These are phyloP conservation scores for Drosophila meridiana DNA, from an alignment of 2,888 invertebrate species.

Conservation along the genomic window DNA sequence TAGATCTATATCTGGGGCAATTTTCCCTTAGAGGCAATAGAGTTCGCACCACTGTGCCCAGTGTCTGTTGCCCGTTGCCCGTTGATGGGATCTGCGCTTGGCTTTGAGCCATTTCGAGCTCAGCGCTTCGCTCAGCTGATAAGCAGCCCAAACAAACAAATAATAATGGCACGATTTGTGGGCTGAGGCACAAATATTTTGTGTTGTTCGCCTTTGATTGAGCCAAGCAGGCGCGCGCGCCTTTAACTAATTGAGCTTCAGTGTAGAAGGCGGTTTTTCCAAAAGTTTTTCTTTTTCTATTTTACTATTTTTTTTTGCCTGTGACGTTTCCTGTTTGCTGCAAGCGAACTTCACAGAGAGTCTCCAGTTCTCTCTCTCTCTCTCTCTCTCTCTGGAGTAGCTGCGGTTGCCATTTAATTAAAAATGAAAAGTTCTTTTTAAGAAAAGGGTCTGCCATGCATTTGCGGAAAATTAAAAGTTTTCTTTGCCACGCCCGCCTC, in stretches of 20 bases:
- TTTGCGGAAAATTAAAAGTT: conserved; percentile 78
- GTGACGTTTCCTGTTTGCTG: conserved; percentile 55
- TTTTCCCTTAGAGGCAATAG: background rate
- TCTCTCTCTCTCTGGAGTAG: background rate
- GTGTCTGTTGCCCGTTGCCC: conserved; percentile 29
- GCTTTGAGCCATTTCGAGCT: conserved; percentile 21
- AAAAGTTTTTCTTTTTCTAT: conserved; percentile 34
- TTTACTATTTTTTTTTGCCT: conserved; percentile 20
- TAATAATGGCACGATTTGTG: conserved; percentile 77
- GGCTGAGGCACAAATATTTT: conserved; percentile 38
- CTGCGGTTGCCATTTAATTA: conserved; percentile 72
- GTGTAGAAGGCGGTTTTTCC: conserved; percentile 58
- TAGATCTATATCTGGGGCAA: too few relatives aligned
- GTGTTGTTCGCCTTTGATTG: conserved; percentile 61
- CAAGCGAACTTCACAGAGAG: conserved; percentile 9
- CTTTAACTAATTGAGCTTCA: conserved; percentile 77
- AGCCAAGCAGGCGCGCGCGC: conserved; percentile 55
- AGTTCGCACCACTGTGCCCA: conserved; percentile 30
- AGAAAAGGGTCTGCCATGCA: conserved; percentile 64
- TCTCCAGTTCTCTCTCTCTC: background rate
- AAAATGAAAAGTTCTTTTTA: conserved; percentile 76
- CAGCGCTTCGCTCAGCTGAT: conserved; percentile 60
- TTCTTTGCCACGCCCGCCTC: conserved; percentile 40
- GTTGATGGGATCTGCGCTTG: conserved; percentile 55
- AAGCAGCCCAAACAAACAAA: conserved; percentile 78